Conservation (phyloP, 2,797 vertebrate genomes). For the Acrossocheilus fasciatus region DNA sequence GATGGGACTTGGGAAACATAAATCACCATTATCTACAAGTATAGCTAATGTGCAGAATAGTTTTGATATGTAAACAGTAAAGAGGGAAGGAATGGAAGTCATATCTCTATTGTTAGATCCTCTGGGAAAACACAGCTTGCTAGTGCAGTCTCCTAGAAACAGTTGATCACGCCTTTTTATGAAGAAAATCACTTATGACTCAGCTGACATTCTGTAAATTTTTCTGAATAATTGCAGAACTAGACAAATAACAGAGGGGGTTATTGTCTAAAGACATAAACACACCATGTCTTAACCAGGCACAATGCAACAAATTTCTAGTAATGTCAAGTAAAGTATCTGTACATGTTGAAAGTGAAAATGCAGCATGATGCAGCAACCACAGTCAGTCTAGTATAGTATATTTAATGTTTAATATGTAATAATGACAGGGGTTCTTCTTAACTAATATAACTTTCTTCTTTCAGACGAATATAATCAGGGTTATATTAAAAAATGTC, state of each 20-base stretch:
- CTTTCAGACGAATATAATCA: not conserved
- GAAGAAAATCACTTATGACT: not conserved
- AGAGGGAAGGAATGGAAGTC: slow-evolving; percentile 57
- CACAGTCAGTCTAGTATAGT: not conserved
- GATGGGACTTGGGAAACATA: not conserved
- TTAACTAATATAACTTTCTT: not conserved
- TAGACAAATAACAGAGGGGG: not conserved
- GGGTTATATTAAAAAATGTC: not conserved
- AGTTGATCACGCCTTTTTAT: slow-evolving; percentile 18
- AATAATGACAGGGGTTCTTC: not conserved
- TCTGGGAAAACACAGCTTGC: not conserved
- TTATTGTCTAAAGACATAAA: not conserved
- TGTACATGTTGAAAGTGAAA: not conserved
- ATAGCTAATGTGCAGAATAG: not conserved
- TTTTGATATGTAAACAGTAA: slow-evolving; percentile 62
- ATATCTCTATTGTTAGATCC: slow-evolving; percentile 13
- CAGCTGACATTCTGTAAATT: not conserved
- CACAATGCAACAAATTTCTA: not conserved
- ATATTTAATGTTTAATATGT: not conserved
- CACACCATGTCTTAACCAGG: not conserved
- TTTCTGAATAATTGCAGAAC: not conserved
- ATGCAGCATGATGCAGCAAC: no score
- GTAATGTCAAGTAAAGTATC: not conserved
- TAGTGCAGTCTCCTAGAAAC: slow-evolving; percentile 50
- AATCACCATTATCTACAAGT: not conserved